These are phyloP conservation scores for Peromyscus maniculatus DNA, from an alignment of 2,113 vertebrate genomes.

Conservation along the genomic window DNA sequence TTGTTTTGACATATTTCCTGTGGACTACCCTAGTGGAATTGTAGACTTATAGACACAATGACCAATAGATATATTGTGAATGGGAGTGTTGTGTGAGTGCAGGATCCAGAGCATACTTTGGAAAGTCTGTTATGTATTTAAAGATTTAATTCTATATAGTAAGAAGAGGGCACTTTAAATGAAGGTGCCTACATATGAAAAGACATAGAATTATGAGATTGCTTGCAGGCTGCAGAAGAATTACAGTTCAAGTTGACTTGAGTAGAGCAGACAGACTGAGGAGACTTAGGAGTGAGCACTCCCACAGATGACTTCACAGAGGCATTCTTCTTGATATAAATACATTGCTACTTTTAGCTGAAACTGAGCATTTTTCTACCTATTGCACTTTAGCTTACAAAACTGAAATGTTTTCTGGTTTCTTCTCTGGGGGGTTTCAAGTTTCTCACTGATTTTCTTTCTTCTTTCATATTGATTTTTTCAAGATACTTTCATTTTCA, in stretches of 20 bases:
- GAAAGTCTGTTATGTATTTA: neutral
- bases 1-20: neutral
- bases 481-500: neutral
- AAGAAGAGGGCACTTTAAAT: neutral
- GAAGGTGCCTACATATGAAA: neutral
- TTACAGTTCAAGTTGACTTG: neutral
- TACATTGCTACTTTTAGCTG: neutral
- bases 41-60: neutral
- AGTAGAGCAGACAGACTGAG: neutral
- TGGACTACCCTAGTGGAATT: neutral
- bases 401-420: neutral
- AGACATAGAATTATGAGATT: neutral
- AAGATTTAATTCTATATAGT: neutral
- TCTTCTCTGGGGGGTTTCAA: neutral
- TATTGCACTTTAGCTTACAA: neutral
- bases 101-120: neutral
- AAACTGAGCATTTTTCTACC: neutral
- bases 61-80: neutral
- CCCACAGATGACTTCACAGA: neutral
- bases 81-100: neutral
- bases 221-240: neutral
- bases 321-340: neutral
- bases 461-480: neutral
- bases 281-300: neutral
- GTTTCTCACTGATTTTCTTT: neutral